Conservation (phyloP, 1,140 invertebrate species). For the Melipona quadrifasciata region DNA sequence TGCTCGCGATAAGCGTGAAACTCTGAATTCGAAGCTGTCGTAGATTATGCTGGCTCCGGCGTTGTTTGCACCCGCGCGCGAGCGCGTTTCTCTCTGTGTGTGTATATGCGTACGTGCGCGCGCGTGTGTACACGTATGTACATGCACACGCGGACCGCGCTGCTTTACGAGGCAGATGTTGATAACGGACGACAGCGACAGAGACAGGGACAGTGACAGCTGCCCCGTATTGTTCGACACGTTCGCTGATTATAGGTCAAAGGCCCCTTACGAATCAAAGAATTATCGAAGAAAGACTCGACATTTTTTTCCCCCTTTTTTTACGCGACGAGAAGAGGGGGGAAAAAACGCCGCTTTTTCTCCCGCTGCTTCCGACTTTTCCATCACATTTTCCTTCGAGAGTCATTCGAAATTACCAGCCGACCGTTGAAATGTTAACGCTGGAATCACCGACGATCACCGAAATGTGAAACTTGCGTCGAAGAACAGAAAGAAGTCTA, state of each 20-base stretch:
- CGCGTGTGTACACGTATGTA: constrained; percentile 4
- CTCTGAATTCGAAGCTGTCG: constrained; percentile 68
- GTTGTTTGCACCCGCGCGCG: constrained; percentile 27
- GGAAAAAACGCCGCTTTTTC: background rate
- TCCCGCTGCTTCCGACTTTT: background rate
- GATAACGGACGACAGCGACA: constrained; percentile 68
- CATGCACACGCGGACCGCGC: constrained; percentile 43
- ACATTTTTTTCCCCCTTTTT: background rate
- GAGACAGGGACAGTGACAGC: constrained; percentile 67
- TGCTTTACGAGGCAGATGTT: constrained; percentile 73
- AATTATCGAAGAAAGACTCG: constrained; percentile 46
- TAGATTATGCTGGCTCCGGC: constrained; percentile 57
- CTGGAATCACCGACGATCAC: too few species aligned
- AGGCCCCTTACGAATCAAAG: constrained; percentile 65
- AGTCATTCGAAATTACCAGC: background rate
- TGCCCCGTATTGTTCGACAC: constrained; percentile 72
- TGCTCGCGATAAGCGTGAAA: constrained; percentile 63
- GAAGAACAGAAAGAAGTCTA: too few species aligned
- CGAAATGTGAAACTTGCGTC: too few species aligned
- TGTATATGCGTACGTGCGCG: background rate
- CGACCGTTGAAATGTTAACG: background rate
- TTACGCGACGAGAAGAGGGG: too few species aligned
- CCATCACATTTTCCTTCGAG: background rate
- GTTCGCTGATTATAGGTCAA: constrained; percentile 72
- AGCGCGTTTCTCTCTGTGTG: background rate